Base-by-base conservation (phyloP, 1,140 invertebrate genomes). In the Xylocopa sonorina region DNA sequence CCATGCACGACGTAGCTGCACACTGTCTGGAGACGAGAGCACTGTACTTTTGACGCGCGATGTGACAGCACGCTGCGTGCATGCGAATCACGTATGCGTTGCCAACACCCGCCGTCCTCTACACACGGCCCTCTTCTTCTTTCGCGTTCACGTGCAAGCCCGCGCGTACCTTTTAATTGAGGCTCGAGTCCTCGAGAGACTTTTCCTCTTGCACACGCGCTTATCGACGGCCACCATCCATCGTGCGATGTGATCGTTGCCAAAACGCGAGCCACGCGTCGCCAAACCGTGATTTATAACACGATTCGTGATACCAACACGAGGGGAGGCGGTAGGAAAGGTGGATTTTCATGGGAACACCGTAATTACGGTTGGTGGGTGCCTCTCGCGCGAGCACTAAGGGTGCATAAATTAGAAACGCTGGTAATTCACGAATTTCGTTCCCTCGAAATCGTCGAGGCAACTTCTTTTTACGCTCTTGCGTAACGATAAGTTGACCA, bases 381-480 rank as follows among this genome's bases (percentile, higher is more conserved):
- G 10, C 38, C 32, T 72, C 46, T 57, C 18, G 24, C 16, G 18
- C 12, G 6, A 3, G 12, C n/a, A 18, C 14, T 14, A 43, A 48
- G 72, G 72, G 72, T 74, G 58, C 58, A 74, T 74, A 74, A 74
- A 74, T 74, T 74, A 74, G 12, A 62, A 21, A 27, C 14, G 3
- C 69, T 73, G 55, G 27, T 55, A 73, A 58, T 34, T 60, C 27
- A 12, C 4, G 12, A 55, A 41, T n/a, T 48, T 73, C 27, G 5
- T 4, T 48, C 16, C 3, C n/a, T 3, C 18, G 9, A 16, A 4
- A 1, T 6, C 2, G 4, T 48, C 18, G 5, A 4, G 2, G 14
- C 0, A 4, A 66, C 7, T 41, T 16, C 9, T 0, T 38, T 38
- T 38, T 4, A 38, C 9, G 9, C 9, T 38, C 9, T 38, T 38